Conservation (phyloP, 1,140 invertebrate species). For the Pogonognathellus flavescens region DNA sequence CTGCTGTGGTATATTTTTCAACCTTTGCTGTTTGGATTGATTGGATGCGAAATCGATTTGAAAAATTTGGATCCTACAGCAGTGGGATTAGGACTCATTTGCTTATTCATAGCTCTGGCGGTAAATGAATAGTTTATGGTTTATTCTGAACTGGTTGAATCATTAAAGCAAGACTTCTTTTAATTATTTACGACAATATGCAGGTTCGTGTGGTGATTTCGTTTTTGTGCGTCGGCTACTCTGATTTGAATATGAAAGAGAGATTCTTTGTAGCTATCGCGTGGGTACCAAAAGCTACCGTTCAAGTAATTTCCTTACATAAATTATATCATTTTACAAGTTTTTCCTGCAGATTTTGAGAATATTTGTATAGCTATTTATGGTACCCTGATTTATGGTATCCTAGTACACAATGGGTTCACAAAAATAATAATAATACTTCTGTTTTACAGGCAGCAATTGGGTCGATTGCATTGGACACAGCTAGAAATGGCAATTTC, state of each 20-base stretch:
- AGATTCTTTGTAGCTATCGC: conserved; percentile 89
- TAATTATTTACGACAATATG: too few relatives aligned
- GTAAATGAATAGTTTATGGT: too few relatives aligned
- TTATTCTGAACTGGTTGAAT: too few relatives aligned
- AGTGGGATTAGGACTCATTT: conserved; percentile 44
- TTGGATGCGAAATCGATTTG: conserved; percentile 63
- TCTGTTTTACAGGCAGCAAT: conserved; percentile 73
- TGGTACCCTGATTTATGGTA: too few relatives aligned
- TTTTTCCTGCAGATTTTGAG: too few relatives aligned
- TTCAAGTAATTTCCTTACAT: conserved; percentile 75
- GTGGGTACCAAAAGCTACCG: conserved; percentile 93
- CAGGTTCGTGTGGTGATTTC: conserved; percentile 75
- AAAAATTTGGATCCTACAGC: conserved; percentile 10
- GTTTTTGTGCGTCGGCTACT: conserved; percentile 75
- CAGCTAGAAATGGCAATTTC: conserved; percentile 68
- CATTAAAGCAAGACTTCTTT: too few relatives aligned
- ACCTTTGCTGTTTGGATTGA: conserved; percentile 63
- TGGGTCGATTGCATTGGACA: conserved; percentile 71
- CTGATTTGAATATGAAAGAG: conserved; percentile 86
- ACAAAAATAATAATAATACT: too few relatives aligned
- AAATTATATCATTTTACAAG: too few relatives aligned
- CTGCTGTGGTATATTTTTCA: conserved; percentile 62
- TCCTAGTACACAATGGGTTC: conserved; percentile 64
- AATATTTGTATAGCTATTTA: too few relatives aligned
- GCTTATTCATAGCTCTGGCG: conserved; percentile 35